phyloP scores from a whole-genome alignment of 2,113 vertebrate genomes.

The Addax nasomaculatus region DNA sequence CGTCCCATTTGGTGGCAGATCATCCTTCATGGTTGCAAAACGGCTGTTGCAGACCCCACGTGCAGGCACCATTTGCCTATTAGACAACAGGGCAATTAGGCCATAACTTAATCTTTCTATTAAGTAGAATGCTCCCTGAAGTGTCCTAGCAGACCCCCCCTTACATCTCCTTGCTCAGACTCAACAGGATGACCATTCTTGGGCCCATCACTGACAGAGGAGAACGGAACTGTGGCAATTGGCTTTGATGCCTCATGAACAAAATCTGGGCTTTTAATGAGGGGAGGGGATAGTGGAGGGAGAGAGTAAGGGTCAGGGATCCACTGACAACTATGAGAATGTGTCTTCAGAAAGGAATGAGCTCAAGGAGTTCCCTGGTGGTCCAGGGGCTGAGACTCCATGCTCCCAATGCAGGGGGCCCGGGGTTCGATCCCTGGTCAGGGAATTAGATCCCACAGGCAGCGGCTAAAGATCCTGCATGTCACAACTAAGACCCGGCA shows the following conservation, averaged over 20 bases:
- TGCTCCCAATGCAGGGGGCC: neutral
- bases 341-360: neutral
- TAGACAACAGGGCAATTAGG: neutral
- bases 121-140: neutral
- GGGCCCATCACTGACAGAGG: neutral
- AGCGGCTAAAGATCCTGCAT: neutral
- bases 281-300: neutral
- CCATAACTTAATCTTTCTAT: neutral
- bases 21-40: neutral
- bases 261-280: neutral
- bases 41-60: neutral
- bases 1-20: too few relatives aligned
- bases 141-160: neutral
- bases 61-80: neutral
- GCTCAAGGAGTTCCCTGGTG: neutral
- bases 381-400: neutral
- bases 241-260: neutral
- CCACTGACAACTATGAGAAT: neutral
- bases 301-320: neutral
- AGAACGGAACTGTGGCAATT: neutral
- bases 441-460: neutral
- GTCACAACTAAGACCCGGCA: neutral
- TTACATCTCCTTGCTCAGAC: neutral
- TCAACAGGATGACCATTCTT: too few relatives aligned
- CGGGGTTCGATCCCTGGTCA: fast-evolving